phyloP scores from a whole-genome alignment of 2,888 invertebrate genomes.

The Tigriopus californicus region DNA sequence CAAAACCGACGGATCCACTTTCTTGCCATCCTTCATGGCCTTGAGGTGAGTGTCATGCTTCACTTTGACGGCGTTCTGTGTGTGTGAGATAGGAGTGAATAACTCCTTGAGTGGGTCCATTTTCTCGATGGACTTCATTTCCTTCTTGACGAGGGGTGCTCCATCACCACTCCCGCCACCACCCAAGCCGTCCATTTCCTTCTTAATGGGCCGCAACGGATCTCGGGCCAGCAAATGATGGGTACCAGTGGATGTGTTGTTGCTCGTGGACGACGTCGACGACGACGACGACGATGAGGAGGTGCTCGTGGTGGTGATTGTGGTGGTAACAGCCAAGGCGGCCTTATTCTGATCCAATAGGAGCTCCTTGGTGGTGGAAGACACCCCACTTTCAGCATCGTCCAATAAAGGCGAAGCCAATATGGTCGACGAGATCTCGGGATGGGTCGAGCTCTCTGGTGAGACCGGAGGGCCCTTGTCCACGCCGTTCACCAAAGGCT shows the following conservation, averaged over 20 bases:
- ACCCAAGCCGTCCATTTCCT: background rate
- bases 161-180: background rate
- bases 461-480: background rate
- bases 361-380: background rate
- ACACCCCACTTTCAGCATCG: background rate
- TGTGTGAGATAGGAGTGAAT: background rate
- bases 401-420: background rate
- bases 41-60: background rate
- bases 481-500: background rate
- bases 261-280: too few relatives aligned
- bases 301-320: too few relatives aligned
- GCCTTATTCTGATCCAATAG: background rate
- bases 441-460: background rate
- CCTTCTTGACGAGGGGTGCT: background rate
- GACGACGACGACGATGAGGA: too few relatives aligned
- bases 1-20: background rate
- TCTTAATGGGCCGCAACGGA: background rate
- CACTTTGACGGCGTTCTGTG: background rate
- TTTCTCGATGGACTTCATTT: background rate
- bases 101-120: background rate
- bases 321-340: background rate
- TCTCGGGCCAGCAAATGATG: too few relatives aligned
- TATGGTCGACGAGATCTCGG: background rate
- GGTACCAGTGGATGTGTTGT: too few relatives aligned
- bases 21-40: background rate